Evolutionary conservation across 2,797 vertebrate genomes (phyloP), one percentile per base, ranked within the genome.

Genomic region (Hapalemur alaotrensis): DNA sequence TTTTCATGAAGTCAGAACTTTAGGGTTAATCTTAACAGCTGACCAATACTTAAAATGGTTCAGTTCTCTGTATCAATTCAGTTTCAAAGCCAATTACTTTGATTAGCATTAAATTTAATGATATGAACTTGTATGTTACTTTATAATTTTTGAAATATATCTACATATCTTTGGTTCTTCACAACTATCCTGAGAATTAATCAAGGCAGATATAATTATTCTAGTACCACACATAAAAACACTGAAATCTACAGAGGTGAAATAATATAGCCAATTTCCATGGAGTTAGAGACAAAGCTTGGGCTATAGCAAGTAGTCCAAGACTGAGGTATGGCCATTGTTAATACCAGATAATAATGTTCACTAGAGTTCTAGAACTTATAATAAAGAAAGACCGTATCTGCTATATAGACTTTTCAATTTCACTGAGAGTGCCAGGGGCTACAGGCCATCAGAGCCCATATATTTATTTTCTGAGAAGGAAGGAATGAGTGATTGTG

Each of bases 161-260:
- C 95, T 94, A 95, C 81, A 76, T 95, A 96, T 95, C 94, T 96
- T 93, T 97, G 96, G 84, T 93, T 96, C 67, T 95, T 95, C 69
- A 78, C 52, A 95, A 95, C 67, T 95, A 96, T 52, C 72, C 80
- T 95, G 87, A 81, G 96, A 97, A 81, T 98, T 93, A 96, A 97
- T 97, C 94, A 98, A 97, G 88, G 69, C 78, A 89, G 82, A 96
- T 88, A 91, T 75, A 95, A 96, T 96, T 98, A 98, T 95, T 97
- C 94, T 82, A 96, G 84, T 43, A 35, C 57, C 59, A 72, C 57
- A 83, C 94, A 93, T 72, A 46, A 95, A 96, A 95, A 92, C 72
- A 90, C 38, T 79, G 54, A 95, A 97, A 95, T 95, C 61, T 95
- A 78, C 7, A 89, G 72, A 97, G 61, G 69, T 85, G 43, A 97